phyloP scores from a whole-genome alignment of 2,113 vertebrate genomes.

The Oreotrochilus melanogaster region DNA sequence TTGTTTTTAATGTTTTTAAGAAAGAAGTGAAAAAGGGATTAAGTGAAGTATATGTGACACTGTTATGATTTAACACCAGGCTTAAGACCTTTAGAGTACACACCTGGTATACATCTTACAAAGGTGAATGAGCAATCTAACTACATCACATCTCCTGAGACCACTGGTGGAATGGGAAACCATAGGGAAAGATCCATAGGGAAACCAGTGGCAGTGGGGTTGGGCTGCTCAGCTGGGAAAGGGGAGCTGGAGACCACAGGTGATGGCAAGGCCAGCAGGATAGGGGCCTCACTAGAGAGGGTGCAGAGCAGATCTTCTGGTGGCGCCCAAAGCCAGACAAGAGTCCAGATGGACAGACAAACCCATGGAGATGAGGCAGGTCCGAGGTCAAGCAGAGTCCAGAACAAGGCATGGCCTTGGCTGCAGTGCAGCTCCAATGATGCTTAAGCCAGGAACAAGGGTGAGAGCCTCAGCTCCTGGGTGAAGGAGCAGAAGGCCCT shows the following conservation, averaged over 20 bases:
- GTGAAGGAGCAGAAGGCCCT: neutral
- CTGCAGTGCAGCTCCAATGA: neutral
- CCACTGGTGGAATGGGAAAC: neutral
- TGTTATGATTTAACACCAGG: neutral
- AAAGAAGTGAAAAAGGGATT: neutral
- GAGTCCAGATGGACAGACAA: neutral
- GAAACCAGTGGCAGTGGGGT: accelerated
- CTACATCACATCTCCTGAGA: neutral
- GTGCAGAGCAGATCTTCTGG: neutral
- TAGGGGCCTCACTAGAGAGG: neutral
- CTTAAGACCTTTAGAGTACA: neutral
- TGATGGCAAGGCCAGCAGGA: neutral
- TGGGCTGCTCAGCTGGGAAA: neutral
- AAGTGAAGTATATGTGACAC: neutral
- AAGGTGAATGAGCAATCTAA: neutral
- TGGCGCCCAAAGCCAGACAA: neutral
- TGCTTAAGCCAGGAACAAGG: neutral
- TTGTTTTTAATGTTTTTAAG: neutral
- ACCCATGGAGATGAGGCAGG: neutral
- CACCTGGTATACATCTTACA: neutral
- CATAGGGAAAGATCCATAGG: accelerated
- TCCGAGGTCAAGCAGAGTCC: neutral
- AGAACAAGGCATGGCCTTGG: neutral
- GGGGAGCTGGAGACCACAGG: neutral
- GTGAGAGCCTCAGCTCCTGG: neutral